These are phyloP conservation scores for Onychostruthus taczanowskii DNA, from an alignment of 2,113 vertebrate species.

Conservation along the genomic window DNA sequence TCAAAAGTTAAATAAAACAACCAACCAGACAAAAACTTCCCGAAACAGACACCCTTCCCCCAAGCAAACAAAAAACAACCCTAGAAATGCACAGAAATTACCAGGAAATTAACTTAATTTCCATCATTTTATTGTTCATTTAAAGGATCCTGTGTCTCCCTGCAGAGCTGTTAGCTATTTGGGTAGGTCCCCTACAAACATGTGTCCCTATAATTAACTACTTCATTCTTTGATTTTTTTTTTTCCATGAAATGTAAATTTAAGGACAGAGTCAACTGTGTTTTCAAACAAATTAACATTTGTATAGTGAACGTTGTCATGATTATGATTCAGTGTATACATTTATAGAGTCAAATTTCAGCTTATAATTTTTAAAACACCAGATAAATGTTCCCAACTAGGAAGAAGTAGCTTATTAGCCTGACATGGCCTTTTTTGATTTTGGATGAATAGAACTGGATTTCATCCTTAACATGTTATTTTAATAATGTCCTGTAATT, in stretches of 20 bases:
- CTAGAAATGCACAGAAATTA: background rate
- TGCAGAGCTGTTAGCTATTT: background rate
- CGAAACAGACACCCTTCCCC: background rate
- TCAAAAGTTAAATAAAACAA: background rate
- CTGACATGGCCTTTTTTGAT: background rate
- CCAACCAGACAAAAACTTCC: background rate
- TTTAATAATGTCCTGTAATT: background rate
- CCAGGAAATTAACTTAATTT: background rate
- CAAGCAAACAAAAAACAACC: background rate
- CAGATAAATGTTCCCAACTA: background rate
- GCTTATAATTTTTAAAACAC: background rate
- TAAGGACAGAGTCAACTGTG: background rate
- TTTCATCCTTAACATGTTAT: background rate
- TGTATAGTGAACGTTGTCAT: background rate
- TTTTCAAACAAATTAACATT: background rate
- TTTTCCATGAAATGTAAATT: background rate
- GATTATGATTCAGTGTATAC: background rate
- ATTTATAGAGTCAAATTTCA: background rate
- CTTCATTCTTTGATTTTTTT: background rate
- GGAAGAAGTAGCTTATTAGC: background rate
- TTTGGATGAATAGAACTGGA: background rate
- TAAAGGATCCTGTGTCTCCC: background rate
- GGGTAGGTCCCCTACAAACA: background rate
- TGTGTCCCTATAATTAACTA: background rate
- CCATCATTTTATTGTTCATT: background rate